These are phyloP conservation scores for Orius insidiosus DNA, from an alignment of 1,140 invertebrate species.

Conservation along the genomic window DNA sequence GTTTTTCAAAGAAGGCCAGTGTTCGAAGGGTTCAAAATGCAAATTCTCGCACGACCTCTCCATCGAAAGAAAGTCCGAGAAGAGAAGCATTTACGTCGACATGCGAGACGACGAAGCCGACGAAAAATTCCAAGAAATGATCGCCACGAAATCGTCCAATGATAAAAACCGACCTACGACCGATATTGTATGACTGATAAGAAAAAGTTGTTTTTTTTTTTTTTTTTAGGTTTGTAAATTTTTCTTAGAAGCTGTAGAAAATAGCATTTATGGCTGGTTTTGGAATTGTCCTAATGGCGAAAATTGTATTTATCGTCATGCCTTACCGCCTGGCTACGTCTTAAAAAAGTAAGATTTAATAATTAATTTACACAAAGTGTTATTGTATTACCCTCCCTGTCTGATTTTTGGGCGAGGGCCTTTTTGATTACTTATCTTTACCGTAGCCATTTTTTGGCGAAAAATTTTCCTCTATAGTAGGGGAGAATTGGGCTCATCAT, in stretches of 20 bases:
- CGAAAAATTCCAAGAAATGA: constrained; percentile 54
- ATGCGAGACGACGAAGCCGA: constrained; percentile 56
- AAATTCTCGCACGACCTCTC: constrained; percentile 96
- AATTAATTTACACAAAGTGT: constrained; percentile 21
- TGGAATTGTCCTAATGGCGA: constrained; percentile 93
- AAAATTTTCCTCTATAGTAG: no score
- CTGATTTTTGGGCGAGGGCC: no score
- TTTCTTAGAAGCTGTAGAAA: constrained; percentile 95
- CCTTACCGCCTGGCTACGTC: constrained; percentile 86
- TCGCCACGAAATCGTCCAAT: constrained; percentile 85
- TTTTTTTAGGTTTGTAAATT: constrained; percentile 85
- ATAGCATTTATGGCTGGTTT: constrained; percentile 98
- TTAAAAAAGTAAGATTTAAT: constrained; percentile 59
- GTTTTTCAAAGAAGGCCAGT: constrained; percentile 95
- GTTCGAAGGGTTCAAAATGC: constrained; percentile 92
- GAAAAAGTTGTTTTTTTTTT: constrained; percentile 16
- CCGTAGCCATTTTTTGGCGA: no score
- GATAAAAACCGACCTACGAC: constrained; percentile 62
- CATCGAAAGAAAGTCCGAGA: constrained; percentile 88
- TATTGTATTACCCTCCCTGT: no score
- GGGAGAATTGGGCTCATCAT: no score
- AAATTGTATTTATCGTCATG: constrained; percentile 90
- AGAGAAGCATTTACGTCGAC: constrained; percentile 88
- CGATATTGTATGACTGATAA: constrained; percentile 50
- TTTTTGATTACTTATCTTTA: no score